Evolutionary conservation across 2,888 invertebrate genomes (phyloP).

Genomic region (Acanthacorydalis orientalis): DNA sequence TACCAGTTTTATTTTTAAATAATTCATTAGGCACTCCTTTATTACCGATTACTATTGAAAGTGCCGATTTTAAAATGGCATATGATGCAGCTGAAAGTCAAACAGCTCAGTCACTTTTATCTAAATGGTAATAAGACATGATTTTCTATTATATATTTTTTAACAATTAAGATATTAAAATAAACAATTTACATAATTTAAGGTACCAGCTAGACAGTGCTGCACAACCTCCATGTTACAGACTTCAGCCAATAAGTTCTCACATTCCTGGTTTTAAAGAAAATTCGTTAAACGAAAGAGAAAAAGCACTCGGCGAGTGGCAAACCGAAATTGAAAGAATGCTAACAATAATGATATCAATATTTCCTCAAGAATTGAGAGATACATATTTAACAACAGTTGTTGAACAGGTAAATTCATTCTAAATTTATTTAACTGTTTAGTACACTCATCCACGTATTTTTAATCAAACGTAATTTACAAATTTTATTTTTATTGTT

Average conservation of each 20-base stretch:
- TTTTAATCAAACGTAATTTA: too few relatives aligned
- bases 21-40: constrained; percentile 61
- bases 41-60: constrained; percentile 60
- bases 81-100: constrained; percentile 47
- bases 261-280: constrained; percentile 35
- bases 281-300: constrained; percentile 26
- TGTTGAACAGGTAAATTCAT: constrained; percentile 46
- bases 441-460: too few relatives aligned
- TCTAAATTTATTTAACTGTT: too few relatives aligned
- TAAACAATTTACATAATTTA: not conserved
- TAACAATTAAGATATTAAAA: too few relatives aligned
- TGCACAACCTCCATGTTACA: constrained; percentile 59
- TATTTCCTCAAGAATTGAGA: constrained; percentile 57
- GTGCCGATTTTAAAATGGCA: constrained; percentile 61
- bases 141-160: not conserved
- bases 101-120: constrained; percentile 37
- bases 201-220: constrained; percentile 56
- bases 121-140: constrained; percentile 42
- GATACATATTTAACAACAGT: constrained; percentile 69
- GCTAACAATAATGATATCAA: constrained; percentile 48
- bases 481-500: too few relatives aligned
- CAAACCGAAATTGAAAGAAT: constrained; percentile 41
- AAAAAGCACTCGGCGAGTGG: constrained; percentile 33
- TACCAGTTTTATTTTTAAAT: constrained; percentile 63
- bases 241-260: constrained; percentile 41